A percentile compares a stretch with the other conserved stretches of the same genome.
Conservation (phyloP, 2,797 vertebrate genomes). For the Typhlichthys eigenmanni region DNA sequence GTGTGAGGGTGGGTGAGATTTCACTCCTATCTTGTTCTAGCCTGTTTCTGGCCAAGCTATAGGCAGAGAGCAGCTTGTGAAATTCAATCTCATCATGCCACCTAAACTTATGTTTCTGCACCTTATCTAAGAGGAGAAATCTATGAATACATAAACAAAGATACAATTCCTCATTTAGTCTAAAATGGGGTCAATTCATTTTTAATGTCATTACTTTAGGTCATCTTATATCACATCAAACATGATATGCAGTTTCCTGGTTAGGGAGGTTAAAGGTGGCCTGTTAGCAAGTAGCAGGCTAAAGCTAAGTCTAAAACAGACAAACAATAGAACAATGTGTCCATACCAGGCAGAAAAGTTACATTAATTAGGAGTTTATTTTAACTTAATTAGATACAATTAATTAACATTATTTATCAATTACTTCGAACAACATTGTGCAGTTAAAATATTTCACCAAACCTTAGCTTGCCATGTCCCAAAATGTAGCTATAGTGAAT, state of each 20-base stretch:
- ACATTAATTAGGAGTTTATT: background rate
- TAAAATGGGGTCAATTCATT: background rate
- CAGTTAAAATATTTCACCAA: slow-evolving; percentile 13
- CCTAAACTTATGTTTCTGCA: background rate
- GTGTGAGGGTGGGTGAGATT: slow-evolving; percentile 3
- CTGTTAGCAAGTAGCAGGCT: slow-evolving; percentile 69
- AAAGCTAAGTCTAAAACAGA: slow-evolving; percentile 60
- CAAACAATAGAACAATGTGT: slow-evolving; percentile 10
- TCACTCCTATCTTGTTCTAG: slow-evolving; percentile 8
- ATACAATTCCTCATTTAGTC: no score
- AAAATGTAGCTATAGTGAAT: slow-evolving; percentile 38
- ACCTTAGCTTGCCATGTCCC: slow-evolving; percentile 10
- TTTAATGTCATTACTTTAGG: background rate
- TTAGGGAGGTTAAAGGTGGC: slow-evolving; percentile 63
- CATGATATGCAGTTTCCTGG: slow-evolving; percentile 52
- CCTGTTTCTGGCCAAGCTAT: background rate
- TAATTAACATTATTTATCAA: background rate
- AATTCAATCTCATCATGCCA: slow-evolving; percentile 4
- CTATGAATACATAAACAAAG: no score
- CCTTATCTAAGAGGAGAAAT: no score
- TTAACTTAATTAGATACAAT: background rate
- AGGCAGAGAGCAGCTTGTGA: slow-evolving; percentile 4
- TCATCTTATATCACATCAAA: slow-evolving; percentile 18
- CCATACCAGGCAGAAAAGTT: background rate
- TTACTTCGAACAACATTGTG: slow-evolving; percentile 12